Conservation (phyloP, 2,797 vertebrate genomes). For the Otolemur crassicaudatus region DNA sequence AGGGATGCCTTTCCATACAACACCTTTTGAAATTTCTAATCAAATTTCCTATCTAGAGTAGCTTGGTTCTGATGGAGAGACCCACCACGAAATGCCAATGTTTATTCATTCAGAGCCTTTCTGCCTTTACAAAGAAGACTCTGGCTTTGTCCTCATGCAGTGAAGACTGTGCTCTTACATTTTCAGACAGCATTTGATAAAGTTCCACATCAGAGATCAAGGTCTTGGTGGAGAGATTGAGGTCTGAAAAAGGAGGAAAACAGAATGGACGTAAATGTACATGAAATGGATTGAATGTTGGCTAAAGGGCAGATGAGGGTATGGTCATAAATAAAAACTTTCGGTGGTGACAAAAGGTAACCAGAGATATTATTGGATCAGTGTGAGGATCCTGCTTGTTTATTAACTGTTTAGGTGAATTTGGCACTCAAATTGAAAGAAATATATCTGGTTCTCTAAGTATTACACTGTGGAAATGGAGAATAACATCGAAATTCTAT, state of each 20-base stretch:
- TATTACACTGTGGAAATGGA: not conserved
- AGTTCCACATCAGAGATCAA: conserved; percentile 88
- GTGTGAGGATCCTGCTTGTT: not conserved
- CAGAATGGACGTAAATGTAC: conserved; percentile 85
- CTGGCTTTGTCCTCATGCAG: conserved; percentile 60
- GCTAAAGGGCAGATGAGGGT: conserved; percentile 86
- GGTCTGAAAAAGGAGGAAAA: conserved; percentile 85
- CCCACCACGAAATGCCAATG: not conserved
- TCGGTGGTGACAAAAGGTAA: conserved; percentile 75
- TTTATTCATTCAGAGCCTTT: conserved; percentile 26
- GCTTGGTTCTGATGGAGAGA: conserved; percentile 40
- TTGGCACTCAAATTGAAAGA: not conserved
- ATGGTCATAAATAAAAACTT: conserved; percentile 83
- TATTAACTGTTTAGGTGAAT: conserved; percentile 36
- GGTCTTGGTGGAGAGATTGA: conserved; percentile 87
- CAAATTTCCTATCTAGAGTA: conserved; percentile 51
- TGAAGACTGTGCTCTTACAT: conserved; percentile 65
- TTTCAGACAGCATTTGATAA: conserved; percentile 82
- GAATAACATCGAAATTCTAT: conserved; percentile 34
- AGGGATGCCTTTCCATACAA: conserved; percentile 28
- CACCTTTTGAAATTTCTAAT: conserved; percentile 62
- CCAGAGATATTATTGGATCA: conserved; percentile 51
- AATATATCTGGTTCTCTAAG: conserved; percentile 51
- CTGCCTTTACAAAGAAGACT: conserved; percentile 56
- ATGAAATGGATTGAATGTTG: conserved; percentile 86